Conservation (phyloP, 1,140 invertebrate genomes). For the Bombus impatiens region DNA sequence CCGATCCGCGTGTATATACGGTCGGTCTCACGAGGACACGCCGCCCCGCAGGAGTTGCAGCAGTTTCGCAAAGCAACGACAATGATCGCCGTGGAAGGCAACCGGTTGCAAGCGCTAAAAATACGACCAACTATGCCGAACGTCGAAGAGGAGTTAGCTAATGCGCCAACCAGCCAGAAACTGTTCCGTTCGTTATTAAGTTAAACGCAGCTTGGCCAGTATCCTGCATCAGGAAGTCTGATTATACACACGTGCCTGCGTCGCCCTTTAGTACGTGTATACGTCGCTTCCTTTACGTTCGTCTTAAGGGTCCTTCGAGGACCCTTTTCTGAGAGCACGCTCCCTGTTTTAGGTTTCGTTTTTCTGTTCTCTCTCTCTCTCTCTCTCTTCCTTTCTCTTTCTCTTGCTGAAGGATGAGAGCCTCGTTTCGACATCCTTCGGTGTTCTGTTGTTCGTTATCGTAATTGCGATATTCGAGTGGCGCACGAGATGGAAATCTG, state of each 20-base stretch:
- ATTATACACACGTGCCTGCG: neutral
- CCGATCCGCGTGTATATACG: neutral
- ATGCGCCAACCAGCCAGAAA: conserved; percentile 72
- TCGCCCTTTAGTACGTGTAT: neutral
- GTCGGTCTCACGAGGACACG: conserved; percentile 34
- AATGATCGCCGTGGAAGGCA: conserved; percentile 78
- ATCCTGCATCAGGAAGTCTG: neutral
- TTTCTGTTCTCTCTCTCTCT: neutral
- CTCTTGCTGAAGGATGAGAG: neutral
- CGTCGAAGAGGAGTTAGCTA: conserved; percentile 74
- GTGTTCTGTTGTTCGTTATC: conserved; percentile 22
- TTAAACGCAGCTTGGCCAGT: conserved; percentile 4
- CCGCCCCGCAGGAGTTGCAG: conserved; percentile 69
- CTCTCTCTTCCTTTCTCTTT: neutral
- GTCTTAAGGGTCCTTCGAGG: conserved; percentile 19
- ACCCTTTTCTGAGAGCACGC: neutral
- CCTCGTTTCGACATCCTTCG: neutral
- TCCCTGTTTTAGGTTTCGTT: neutral
- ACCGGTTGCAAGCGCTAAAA: conserved; percentile 81
- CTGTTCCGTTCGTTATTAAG: conserved; percentile 63
- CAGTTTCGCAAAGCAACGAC: conserved; percentile 80
- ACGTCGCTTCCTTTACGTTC: neutral
- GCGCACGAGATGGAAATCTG: conserved; percentile 19
- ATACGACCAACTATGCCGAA: conserved; percentile 72
- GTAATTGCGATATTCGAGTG: conserved; percentile 19